Base-by-base conservation (phyloP, 2,888 invertebrate genomes). In the Crioceris asparagi region DNA sequence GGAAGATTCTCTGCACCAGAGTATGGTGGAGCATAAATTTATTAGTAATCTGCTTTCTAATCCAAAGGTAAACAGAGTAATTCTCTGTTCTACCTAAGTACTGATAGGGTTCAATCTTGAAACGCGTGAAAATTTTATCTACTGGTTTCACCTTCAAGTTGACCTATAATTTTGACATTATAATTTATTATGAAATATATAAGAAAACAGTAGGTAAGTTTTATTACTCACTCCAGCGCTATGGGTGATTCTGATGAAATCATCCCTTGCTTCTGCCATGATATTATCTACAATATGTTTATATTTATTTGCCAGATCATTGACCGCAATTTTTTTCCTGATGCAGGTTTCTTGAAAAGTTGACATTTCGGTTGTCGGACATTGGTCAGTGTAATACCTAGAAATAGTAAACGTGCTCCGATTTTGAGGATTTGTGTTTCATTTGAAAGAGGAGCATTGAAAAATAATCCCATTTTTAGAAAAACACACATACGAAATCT, bases 341-440 rank as follows among this genome's bases (percentile, higher is more conserved):
- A 84, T 80, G 52, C 70, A 73, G 6, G 65, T 55, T 58, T 79
- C 77, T 62, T 75, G 75, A 25, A 70, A 67, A 17, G 68, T 66
- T 2, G 73, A 66, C 74, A 79, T 79, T 5, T 70, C 69, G 0
- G 77, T 74, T 4, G 75, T 73, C 27, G 71, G 65, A 30, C 77
- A 68, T 43, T 70, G 62, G 2, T 72, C 64, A 1, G 77, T 77
- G 50, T 69, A 71, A 45, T 67, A 61, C n/a, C n/a, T n/a, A n/a
- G n/a, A n/a, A n/a, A n/a, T n/a, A n/a, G n/a, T n/a, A n/a, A n/a
- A n/a, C n/a, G n/a, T n/a, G n/a, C n/a, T n/a, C n/a, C n/a, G n/a
- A n/a, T n/a, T n/a, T n/a, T n/a, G n/a, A n/a, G n/a, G n/a, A n/a
- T n/a, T n/a, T n/a, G n/a, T n/a, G n/a, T n/a, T n/a, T n/a, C n/a